Evolutionary conservation across 2,113 vertebrate species (phyloP), one percentile per base, ranked within the genome.

Genomic region (Osmerus eperlanus): DNA sequence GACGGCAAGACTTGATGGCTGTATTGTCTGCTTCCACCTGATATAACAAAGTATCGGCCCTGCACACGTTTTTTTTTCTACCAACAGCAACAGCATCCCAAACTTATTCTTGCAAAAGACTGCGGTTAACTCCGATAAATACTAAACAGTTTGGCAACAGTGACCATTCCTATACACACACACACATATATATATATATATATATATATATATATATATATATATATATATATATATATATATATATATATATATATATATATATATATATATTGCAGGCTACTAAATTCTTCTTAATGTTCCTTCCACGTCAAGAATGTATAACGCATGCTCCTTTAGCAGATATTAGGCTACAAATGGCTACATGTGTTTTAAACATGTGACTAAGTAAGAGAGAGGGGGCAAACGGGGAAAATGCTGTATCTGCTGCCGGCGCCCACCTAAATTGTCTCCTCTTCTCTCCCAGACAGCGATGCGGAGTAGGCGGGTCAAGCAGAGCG

Each of bases 341-440:
- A 78, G 79, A 84, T 78, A 84, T 84, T 85, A 28, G 25, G 25
- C 25, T 36, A 92, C 90, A 93, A 86, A 90, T 84, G 86, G 81
- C 84, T 90, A 84, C 86, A 91, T 91, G 91, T 92, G 86, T 83
- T 85, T 89, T 80, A 86, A 87, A 85, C 91, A 91, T 92, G 91
- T 91, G 91, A 91, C 88, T 82, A 65, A 77, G 85, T 76, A 83
- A 83, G 88, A 79, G 86, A 59, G 85, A 12, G 78, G 77, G 47
- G 16, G 54, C 54, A 60, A 23, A 60, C 3, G 58, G 41, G 64
- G 21, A 41, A 51, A n/a, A 4, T 23, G 36, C 11, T 47, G 77
- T 72, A 71, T 83, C 74, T 65, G 79, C 81, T 52, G 78, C 67
- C 70, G 74, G 78, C 80, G 55, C 81, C 83, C 81, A 67, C 78